These are phyloP conservation scores for Chelmon rostratus DNA, from an alignment of 2,797 vertebrate species.

Conservation along the genomic window DNA sequence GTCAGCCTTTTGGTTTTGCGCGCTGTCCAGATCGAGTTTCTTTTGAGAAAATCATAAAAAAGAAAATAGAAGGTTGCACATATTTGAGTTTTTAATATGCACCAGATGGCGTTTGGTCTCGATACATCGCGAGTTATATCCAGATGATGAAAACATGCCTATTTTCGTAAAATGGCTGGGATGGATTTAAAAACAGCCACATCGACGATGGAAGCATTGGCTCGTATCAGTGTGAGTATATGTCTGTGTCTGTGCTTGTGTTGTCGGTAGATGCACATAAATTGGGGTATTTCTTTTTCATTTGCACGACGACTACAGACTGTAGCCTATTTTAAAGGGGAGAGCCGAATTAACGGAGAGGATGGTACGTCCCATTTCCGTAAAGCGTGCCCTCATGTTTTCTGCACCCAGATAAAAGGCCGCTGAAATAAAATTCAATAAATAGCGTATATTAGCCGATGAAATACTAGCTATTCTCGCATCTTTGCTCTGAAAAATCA, in stretches of 20 bases:
- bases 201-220: conserved; percentile 92
- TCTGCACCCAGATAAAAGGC: background rate
- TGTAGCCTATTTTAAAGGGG: background rate
- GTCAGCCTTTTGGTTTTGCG: background rate
- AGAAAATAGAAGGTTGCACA: background rate
- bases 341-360: background rate
- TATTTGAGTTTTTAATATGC: conserved; percentile 37
- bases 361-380: background rate
- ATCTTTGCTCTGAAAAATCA: background rate
- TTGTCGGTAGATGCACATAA: background rate
- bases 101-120: conserved; percentile 24
- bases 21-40: conserved; percentile 25
- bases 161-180: conserved; percentile 85
- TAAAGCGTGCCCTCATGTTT: conserved; percentile 5
- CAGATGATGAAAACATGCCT: conserved; percentile 70
- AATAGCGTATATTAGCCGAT: background rate
- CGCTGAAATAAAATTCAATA: background rate
- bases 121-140: conserved; percentile 31
- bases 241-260: background rate
- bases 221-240: conserved; percentile 91
- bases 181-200: conserved; percentile 89
- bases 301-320: background rate
- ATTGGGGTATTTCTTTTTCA: background rate
- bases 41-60: conserved; percentile 8
- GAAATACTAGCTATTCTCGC: background rate